These are phyloP conservation scores for Luscinia megarhynchos DNA, from an alignment of 2,797 vertebrate genomes.

Conservation along the genomic window DNA sequence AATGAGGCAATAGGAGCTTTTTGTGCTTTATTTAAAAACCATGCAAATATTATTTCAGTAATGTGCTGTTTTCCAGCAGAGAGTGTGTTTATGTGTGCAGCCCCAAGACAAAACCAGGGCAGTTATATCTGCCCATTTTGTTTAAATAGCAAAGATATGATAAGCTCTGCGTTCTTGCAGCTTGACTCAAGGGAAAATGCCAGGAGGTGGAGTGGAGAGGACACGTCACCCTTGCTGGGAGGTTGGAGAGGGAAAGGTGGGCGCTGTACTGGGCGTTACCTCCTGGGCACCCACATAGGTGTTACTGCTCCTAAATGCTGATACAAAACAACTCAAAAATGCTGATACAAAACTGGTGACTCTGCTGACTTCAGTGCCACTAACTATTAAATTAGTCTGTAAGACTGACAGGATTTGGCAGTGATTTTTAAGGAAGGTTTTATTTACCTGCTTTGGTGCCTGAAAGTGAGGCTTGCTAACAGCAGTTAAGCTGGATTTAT, in stretches of 20 bases:
- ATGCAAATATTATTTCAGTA: background rate
- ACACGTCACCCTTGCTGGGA: background rate
- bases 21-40: background rate
- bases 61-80: background rate
- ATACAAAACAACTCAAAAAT: background rate
- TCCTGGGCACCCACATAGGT: background rate
- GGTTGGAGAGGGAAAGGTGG: background rate
- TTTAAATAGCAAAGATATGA: background rate
- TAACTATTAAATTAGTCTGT: background rate
- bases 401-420: background rate
- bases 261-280: background rate
- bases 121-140: background rate
- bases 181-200: background rate
- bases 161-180: background rate
- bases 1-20: background rate
- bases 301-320: background rate
- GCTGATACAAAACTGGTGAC: background rate
- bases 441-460: background rate
- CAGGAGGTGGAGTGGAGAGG: background rate
- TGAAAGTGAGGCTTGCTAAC: background rate
- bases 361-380: background rate
- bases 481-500: background rate
- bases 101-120: background rate
- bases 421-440: background rate
- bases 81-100: background rate